These are phyloP conservation scores for Meliscaeva auricollis DNA, from an alignment of 2,888 invertebrate species.

Conservation along the genomic window DNA sequence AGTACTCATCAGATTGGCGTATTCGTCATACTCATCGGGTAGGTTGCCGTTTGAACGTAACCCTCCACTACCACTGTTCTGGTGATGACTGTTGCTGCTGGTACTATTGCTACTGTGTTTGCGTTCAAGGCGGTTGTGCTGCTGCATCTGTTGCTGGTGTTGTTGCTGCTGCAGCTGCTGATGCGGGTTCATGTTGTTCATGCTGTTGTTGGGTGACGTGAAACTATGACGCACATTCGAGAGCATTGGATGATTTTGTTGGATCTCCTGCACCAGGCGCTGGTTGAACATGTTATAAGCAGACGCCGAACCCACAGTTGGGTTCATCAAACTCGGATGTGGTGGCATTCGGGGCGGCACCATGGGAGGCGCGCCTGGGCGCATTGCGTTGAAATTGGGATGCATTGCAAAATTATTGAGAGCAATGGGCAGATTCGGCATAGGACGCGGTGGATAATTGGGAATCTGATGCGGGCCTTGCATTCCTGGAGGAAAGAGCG, in stretches of 20 bases:
- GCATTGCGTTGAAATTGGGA: constrained; percentile 83
- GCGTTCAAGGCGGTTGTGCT: constrained; percentile 77
- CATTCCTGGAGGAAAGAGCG: constrained; percentile 79
- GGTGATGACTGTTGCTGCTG: constrained; percentile 78
- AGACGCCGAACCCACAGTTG: constrained; percentile 74
- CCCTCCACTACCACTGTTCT: constrained; percentile 63
- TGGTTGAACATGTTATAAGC: constrained; percentile 83
- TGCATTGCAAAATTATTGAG: constrained; percentile 84
- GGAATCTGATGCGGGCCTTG: constrained; percentile 79
- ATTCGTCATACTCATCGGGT: constrained; percentile 88
- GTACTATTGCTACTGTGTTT: constrained; percentile 77
- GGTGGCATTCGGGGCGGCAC: constrained; percentile 82
- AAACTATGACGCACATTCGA: constrained; percentile 78
- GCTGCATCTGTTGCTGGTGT: constrained; percentile 78
- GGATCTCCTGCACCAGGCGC: constrained; percentile 84
- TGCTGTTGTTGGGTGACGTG: constrained; percentile 48
- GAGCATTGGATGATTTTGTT: constrained; percentile 84
- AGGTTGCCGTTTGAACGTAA: constrained; percentile 83
- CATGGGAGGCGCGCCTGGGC: constrained; percentile 82
- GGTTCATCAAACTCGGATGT: constrained; percentile 79
- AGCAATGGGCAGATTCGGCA: constrained; percentile 82
- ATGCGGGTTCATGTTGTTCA: constrained; percentile 77
- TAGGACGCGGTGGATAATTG: constrained; percentile 66
- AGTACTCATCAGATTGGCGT: constrained; percentile 96
- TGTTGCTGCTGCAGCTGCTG: constrained; percentile 77